A percentile compares a stretch with the other conserved stretches of the same genome.
phyloP scores from a whole-genome alignment of 2,888 invertebrate genomes.

The Callyntrura guangdongensis region DNA sequence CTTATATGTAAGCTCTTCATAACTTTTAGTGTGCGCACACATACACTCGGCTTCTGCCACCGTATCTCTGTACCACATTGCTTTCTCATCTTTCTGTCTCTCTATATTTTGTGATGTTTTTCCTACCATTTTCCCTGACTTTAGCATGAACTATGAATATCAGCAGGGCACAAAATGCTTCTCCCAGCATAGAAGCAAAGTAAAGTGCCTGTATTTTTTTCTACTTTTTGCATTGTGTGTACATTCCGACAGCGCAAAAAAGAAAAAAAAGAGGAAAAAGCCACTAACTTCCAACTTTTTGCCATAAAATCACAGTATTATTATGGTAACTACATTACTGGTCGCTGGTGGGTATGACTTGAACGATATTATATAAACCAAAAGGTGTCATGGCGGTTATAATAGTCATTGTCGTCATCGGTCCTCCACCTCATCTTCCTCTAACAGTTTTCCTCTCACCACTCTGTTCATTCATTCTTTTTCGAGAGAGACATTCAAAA shows the following conservation, averaged over 20 bases:
- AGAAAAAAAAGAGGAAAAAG: constrained; percentile 26
- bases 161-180: background rate
- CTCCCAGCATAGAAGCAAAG: background rate
- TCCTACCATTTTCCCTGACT: constrained; percentile 11
- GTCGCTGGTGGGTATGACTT: constrained; percentile 62
- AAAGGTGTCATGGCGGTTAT: constrained; percentile 73
- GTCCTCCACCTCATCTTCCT: constrained; percentile 34
- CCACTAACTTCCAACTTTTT: constrained; percentile 73
- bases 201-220: constrained; percentile 17
- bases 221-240: constrained; percentile 26
- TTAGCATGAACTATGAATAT: constrained; percentile 40
- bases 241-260: constrained; percentile 10
- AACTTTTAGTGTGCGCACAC: background rate
- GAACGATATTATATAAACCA: constrained; percentile 50
- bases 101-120: constrained; percentile 14
- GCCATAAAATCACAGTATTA: constrained; percentile 77
- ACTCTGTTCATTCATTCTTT: constrained; percentile 53
- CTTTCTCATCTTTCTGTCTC: constrained; percentile 46
- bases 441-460: constrained; percentile 13
- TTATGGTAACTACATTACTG: constrained; percentile 72
- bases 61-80: background rate
- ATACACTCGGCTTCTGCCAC: background rate
- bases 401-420: constrained; percentile 68
- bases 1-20: constrained; percentile 46
- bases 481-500: constrained; percentile 28